A percentile compares a stretch with the other conserved stretches of the same genome.
phyloP scores from a whole-genome alignment of 64 coral and sea anemone species.

The Dendronephthya gigantea region DNA sequence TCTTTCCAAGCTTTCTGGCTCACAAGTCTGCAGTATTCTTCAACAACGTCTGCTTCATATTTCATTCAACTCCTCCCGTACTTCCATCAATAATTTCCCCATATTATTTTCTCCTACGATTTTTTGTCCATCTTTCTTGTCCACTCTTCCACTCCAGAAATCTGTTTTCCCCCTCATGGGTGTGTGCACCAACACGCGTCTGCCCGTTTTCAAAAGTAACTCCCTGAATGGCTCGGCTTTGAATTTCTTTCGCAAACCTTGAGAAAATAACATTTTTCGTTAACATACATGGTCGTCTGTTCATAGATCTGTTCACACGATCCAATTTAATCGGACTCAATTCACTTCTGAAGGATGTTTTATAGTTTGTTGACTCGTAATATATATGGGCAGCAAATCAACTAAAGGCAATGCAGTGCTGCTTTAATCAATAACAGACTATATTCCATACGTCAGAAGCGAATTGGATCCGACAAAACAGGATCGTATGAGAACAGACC shows the following conservation, averaged over 20 bases:
- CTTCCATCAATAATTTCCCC: constrained; percentile 62
- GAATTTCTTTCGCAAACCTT: constrained; percentile 51
- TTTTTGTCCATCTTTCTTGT: constrained; percentile 48
- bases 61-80: constrained; percentile 18
- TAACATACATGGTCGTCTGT: no score
- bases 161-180: constrained; percentile 61
- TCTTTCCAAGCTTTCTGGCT: not conserved
- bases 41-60: no score
- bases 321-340: no score
- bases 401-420: no score
- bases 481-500: no score
- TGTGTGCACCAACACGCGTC: constrained; percentile 50
- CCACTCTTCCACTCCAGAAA: constrained; percentile 67
- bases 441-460: no score
- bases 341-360: no score
- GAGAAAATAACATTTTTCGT: not conserved
- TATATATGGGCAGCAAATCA: no score
- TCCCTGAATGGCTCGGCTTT: constrained; percentile 46
- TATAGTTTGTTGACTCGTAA: no score
- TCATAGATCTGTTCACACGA: no score
- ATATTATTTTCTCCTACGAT: constrained; percentile 76
- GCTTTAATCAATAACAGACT: no score
- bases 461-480: no score
- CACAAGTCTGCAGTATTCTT: not conserved
- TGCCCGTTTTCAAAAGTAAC: constrained; percentile 44